These are phyloP conservation scores for Poeciliopsis turrubarensis DNA, from an alignment of 2,113 vertebrate genomes.

Conservation along the genomic window DNA sequence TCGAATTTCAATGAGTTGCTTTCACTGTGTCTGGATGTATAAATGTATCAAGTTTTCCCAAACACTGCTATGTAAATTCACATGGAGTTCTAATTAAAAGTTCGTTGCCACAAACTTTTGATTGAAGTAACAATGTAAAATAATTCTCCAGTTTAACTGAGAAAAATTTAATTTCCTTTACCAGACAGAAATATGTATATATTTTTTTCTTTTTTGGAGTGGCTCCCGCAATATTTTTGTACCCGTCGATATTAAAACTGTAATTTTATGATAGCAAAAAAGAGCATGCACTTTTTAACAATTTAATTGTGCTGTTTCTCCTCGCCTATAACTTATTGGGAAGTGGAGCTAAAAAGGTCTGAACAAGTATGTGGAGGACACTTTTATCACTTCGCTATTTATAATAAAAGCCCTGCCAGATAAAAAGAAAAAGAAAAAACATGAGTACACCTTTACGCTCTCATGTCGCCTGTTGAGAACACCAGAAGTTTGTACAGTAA, in stretches of 20 bases:
- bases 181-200: neutral
- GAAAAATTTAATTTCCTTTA: neutral
- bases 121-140: neutral
- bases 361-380: neutral
- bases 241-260: too few relatives aligned
- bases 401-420: neutral
- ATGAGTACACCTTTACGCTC: neutral
- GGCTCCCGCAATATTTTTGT: neutral
- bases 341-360: neutral
- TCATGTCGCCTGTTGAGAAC: neutral
- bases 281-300: too few relatives aligned
- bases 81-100: neutral
- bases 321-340: neutral
- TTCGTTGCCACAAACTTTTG: neutral
- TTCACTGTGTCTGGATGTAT: neutral
- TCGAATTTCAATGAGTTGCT: neutral
- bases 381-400: neutral
- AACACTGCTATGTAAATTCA: neutral
- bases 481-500: constrained; percentile 14
- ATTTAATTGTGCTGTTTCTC: neutral
- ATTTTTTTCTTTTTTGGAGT: too few relatives aligned
- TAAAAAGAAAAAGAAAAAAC: neutral
- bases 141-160: neutral
- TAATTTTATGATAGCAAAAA: too few relatives aligned
- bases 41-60: neutral